These are phyloP conservation scores for Apistogramma diplotaenia DNA, from an alignment of 2,113 vertebrate species.

Conservation along the genomic window DNA sequence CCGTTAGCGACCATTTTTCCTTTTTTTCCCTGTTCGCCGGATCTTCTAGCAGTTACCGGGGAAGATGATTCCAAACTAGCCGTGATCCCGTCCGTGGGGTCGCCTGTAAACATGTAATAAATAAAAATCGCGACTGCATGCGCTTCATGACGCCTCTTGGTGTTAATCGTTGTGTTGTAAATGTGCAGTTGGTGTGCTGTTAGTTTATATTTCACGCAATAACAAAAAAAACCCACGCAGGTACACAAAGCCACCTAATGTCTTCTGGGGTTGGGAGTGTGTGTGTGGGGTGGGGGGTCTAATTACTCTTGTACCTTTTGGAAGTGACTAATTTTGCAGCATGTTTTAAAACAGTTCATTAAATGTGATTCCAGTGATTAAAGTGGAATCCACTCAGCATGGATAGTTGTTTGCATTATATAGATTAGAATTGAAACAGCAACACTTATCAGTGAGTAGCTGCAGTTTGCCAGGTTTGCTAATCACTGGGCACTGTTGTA, in stretches of 20 bases:
- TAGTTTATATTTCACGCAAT: neutral
- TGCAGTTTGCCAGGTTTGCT: neutral
- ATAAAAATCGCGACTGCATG: neutral
- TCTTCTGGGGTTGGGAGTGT: too few species aligned
- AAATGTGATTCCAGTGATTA: neutral
- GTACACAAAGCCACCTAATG: neutral
- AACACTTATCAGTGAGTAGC: neutral
- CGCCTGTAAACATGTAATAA: neutral
- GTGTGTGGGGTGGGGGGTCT: neutral
- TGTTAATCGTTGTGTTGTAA: neutral
- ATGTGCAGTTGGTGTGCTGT: neutral
- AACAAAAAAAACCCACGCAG: too few species aligned
- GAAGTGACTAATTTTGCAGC: neutral
- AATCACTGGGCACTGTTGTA: neutral
- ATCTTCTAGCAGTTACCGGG: neutral
- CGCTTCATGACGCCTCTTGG: neutral
- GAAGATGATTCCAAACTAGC: neutral
- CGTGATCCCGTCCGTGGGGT: neutral
- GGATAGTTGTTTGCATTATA: neutral
- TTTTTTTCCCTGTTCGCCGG: neutral
- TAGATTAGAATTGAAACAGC: neutral
- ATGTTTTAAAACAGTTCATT: neutral
- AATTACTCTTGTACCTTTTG: neutral
- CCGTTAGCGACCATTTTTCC: neutral
- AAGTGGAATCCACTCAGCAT: neutral